Conservation (phyloP, 1,140 invertebrate genomes). For the Heliothis virescens region DNA sequence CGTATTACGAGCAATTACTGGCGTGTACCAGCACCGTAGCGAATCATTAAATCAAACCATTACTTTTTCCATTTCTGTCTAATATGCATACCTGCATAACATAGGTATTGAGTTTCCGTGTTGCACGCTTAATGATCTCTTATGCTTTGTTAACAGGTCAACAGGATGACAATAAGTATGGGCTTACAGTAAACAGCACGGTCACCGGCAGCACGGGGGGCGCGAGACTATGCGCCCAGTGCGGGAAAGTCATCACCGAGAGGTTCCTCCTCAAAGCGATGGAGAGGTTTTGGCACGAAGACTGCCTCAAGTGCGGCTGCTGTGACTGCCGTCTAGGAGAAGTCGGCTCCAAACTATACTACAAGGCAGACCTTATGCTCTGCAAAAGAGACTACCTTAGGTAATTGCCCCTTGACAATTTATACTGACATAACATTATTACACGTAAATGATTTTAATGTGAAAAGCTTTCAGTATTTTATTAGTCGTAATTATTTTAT, state of each 20-base stretch:
- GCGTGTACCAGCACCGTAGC: conserved; percentile 20
- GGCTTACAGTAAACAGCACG: conserved; percentile 65
- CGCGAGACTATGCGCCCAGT: conserved; percentile 90
- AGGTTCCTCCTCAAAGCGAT: conserved; percentile 92
- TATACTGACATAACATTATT: conserved; percentile 16
- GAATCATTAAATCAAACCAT: conserved; percentile 43
- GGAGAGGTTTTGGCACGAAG: conserved; percentile 97
- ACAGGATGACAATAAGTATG: conserved; percentile 84
- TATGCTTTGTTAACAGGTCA: conserved; percentile 69
- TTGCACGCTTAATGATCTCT: neutral
- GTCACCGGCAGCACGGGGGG: conserved; percentile 74
- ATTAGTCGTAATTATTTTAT: conserved; percentile 61
- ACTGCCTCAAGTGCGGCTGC: conserved; percentile 97
- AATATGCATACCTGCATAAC: conserved; percentile 18
- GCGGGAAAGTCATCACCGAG: conserved; percentile 92
- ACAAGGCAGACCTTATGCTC: conserved; percentile 96
- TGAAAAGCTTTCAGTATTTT: conserved; percentile 57
- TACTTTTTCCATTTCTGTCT: conserved; percentile 37
- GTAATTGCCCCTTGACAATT: conserved; percentile 69
- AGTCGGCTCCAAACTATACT: conserved; percentile 96
- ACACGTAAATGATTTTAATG: conserved; percentile 42
- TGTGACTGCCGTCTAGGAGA: conserved; percentile 97
- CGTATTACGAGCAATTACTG: conserved; percentile 66
- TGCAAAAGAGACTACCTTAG: conserved; percentile 97
- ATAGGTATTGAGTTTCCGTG: conserved; percentile 15